phyloP scores from a whole-genome alignment of 2,113 vertebrate species.

The Panurus biarmicus region DNA sequence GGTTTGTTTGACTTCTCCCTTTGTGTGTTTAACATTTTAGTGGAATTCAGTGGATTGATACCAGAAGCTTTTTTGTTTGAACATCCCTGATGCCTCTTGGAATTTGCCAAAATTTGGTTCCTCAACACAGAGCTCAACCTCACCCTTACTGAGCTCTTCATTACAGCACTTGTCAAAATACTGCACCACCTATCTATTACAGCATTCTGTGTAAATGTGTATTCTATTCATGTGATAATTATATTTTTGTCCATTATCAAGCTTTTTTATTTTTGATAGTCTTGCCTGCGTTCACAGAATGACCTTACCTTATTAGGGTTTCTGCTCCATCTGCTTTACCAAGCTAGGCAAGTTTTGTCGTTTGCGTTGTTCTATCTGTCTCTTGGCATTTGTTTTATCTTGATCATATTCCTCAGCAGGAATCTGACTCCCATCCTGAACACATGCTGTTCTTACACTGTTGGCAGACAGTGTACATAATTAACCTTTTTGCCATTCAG shows the following conservation, averaged over 20 bases:
- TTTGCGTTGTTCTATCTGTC: constrained; percentile 32
- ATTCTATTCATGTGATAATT: neutral
- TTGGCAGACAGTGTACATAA: constrained; percentile 20
- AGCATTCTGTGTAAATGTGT: neutral
- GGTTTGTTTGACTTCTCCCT: neutral
- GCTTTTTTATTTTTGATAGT: neutral
- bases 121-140: neutral
- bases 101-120: neutral
- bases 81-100: neutral
- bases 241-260: neutral
- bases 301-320: constrained; percentile 13
- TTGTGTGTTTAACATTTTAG: neutral
- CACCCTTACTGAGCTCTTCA: neutral
- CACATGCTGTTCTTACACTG: constrained; percentile 6
- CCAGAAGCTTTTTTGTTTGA: neutral
- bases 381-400: constrained; percentile 44
- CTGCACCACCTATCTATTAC: neutral
- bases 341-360: neutral
- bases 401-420: constrained; percentile 40
- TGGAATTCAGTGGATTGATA: neutral
- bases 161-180: neutral
- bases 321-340: neutral
- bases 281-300: neutral
- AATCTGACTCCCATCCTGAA: neutral
- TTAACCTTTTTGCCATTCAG: constrained; percentile 26